Base-by-base conservation (phyloP, 2,888 invertebrate species). In the Hirtodrosophila confusa region DNA sequence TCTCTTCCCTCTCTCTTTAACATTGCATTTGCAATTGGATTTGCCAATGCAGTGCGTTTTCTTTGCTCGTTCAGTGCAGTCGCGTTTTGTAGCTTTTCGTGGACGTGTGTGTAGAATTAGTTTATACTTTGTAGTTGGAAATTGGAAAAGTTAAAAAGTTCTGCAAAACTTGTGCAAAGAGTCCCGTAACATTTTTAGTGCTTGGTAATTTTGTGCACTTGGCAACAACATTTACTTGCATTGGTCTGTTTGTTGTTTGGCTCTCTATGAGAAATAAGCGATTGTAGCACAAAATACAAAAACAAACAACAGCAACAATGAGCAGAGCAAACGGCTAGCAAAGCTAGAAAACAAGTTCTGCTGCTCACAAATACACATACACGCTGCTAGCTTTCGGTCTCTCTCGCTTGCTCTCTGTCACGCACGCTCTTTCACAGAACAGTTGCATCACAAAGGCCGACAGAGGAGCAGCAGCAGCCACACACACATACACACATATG, bases 401-500 rank as follows among this genome's bases (percentile, higher is more conserved):
- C 33, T 43, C 56, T 31, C 49, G 23, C 55, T 39, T 29, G 7
- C 61, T 58, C 45, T 48, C 40, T 35, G 29, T 50, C 41, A 40
- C 61, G 56, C 48, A 39, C 12, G 50, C 57, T 61, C 60, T 65
- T 31, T 45, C 51, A 17, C 54, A 79, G 63, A 74, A 71, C 71
- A 68, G 72, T 78, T 78, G 78, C 79, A 78, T 79, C 78, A 78
- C 72, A 68, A 56, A 74, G 45, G 36, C 56, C 55, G 62, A 48
- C 62, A 31, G 11, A 44, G 43, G 53, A 69, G 49, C 53, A 17
- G 17, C 17, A 17, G 17, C 41, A 31, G 44, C 39, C 29, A 27
- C 31, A 41, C 37, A 62, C 36, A 60, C 41, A 63, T 60, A 53
- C 29, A 41, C 35, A 62, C 49, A 55, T 17, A 54, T 24, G 27